Percentiles rank a stretch among this genome's conserved stretches.
These are phyloP conservation scores for Clarias macrocephalus DNA, from an alignment of 2,113 vertebrate genomes.

Conservation along the genomic window DNA sequence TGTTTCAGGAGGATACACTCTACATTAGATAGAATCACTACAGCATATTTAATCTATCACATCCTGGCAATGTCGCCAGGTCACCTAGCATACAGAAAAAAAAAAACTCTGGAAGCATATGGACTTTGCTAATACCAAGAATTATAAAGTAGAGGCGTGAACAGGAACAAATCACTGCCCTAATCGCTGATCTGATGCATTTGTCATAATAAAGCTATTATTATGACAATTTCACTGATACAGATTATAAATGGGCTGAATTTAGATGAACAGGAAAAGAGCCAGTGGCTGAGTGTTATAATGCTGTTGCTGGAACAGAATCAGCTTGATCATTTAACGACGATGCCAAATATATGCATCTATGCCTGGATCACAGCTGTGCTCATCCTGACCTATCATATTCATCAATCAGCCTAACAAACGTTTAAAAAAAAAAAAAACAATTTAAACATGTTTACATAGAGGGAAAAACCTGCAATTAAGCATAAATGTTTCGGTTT, in stretches of 20 bases:
- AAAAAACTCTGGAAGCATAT: not conserved
- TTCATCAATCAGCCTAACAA: not conserved
- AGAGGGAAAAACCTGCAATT: not conserved
- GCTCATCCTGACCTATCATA: slow-evolving; percentile 7
- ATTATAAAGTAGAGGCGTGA: not conserved
- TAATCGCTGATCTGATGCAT: not conserved
- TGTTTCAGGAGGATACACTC: not conserved
- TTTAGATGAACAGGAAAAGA: slow-evolving; percentile 4
- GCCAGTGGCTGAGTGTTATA: not conserved
- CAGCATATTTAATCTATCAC: slow-evolving; percentile 7
- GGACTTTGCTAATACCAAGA: not conserved
- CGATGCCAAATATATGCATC: not conserved
- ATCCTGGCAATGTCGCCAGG: not conserved
- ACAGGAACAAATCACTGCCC: slow-evolving; percentile 1
- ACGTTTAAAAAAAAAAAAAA: not conserved
- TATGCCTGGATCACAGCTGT: not conserved
- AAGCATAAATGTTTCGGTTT: not conserved
- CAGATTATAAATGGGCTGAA: slow-evolving; percentile 9
- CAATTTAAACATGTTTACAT: not conserved
- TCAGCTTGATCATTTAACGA: slow-evolving; percentile 19
- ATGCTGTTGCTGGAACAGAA: not conserved
- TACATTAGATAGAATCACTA: not conserved
- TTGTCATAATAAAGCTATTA: slow-evolving; percentile 12
- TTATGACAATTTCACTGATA: not conserved
- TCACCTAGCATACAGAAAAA: not conserved